Evolutionary conservation across 35 echinoderm and acorn worm genomes (phyloP).

Genomic region (Apostichopus japonicus): DNA sequence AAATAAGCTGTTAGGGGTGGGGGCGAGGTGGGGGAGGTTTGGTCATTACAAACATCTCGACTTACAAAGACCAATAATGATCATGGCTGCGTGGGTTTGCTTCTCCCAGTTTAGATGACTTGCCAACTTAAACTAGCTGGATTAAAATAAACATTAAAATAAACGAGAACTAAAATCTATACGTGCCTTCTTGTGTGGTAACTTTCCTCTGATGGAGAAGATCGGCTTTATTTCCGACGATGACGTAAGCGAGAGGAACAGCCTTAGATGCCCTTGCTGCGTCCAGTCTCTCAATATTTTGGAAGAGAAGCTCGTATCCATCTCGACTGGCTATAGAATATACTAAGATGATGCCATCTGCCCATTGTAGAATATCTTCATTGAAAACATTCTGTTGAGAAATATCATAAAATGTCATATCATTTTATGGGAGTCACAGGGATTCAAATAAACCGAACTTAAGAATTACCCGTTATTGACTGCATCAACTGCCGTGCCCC

Average conservation of each 20-base stretch:
- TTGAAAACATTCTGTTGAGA: constrained; percentile 61
- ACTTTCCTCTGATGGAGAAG: constrained; percentile 80
- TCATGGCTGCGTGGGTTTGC: no score
- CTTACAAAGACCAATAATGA: background rate
- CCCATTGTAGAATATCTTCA: constrained; percentile 74
- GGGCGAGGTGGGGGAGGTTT: no score
- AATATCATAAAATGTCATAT: background rate
- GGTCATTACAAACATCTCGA: background rate
- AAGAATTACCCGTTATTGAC: no score
- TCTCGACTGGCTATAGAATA: constrained; percentile 72
- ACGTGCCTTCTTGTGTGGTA: constrained; percentile 63
- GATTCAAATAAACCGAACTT: background rate
- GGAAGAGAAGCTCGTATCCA: constrained; percentile 54
- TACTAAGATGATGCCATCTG: constrained; percentile 73
- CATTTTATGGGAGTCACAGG: background rate
- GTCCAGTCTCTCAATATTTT: constrained; percentile 51
- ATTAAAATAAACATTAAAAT: background rate
- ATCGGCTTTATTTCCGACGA: constrained; percentile 85
- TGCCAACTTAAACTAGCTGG: background rate
- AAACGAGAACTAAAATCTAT: no score
- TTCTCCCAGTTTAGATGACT: background rate
- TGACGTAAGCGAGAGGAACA: constrained; percentile 71
- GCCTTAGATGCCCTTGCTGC: constrained; percentile 71
- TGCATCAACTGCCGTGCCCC: no score
- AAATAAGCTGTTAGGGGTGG: no score